Evolutionary conservation across 2,888 invertebrate genomes (phyloP).

Genomic region (Kryphioiulus occultus): DNA sequence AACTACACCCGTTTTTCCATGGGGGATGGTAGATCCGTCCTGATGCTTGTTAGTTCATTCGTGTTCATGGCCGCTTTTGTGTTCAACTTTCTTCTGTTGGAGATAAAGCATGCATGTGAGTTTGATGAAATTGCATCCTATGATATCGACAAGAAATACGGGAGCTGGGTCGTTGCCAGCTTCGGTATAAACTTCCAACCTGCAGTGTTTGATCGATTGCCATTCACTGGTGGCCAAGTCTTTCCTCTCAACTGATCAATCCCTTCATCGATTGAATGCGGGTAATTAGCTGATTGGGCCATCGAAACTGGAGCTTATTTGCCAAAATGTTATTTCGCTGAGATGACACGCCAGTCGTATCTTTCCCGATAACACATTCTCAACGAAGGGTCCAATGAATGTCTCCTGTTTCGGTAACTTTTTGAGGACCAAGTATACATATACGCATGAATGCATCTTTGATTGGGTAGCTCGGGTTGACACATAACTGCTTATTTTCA

Average conservation of each 20-base stretch:
- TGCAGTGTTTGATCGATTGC: neutral
- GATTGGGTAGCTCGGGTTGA: neutral
- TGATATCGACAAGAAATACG: neutral
- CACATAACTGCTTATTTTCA: neutral
- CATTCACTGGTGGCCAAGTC: neutral
- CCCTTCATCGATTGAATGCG: conserved; percentile 13
- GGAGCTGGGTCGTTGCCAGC: neutral
- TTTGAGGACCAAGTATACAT: neutral
- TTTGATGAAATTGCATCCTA: neutral
- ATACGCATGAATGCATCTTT: neutral
- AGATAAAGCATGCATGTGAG: too few relatives aligned
- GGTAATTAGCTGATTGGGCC: conserved; percentile 32
- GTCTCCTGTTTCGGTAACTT: neutral
- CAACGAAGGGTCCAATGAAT: neutral
- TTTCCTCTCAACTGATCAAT: neutral
- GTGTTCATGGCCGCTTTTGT: too few relatives aligned
- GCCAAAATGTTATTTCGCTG: conserved; percentile 24
- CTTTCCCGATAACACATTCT: neutral
- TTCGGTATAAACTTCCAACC: neutral
- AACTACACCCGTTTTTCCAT: too few relatives aligned
- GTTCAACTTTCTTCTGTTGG: too few relatives aligned
- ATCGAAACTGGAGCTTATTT: conserved; percentile 7
- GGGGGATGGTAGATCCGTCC: too few relatives aligned
- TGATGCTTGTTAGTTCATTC: too few relatives aligned
- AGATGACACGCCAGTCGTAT: neutral